These are phyloP conservation scores for Aramus guarauna DNA, from an alignment of 2,113 vertebrate genomes.

Conservation along the genomic window DNA sequence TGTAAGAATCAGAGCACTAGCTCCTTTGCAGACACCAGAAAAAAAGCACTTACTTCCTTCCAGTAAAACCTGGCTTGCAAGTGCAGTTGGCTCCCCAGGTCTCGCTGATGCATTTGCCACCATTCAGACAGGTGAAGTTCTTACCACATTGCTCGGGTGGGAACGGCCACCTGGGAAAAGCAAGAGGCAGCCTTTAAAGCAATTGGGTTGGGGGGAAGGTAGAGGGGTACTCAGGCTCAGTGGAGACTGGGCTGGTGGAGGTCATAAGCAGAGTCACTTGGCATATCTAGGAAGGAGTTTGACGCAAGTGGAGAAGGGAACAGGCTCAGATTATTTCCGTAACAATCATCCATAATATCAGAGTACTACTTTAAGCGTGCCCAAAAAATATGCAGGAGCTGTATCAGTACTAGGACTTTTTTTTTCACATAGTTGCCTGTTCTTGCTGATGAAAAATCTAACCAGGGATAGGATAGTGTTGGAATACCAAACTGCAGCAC, in stretches of 20 bases:
- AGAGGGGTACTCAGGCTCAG: neutral
- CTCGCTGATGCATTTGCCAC: constrained; percentile 76
- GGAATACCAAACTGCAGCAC: neutral
- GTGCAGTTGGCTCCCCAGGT: constrained; percentile 86
- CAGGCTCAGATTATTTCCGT: neutral
- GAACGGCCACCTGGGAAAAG: constrained; percentile 76
- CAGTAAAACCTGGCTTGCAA: constrained; percentile 82
- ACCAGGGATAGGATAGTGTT: neutral
- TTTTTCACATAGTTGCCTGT: neutral
- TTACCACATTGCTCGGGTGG: constrained; percentile 78
- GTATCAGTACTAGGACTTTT: neutral
- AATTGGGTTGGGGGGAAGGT: neutral
- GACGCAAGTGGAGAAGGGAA: neutral
- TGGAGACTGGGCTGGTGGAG: fast-evolving
- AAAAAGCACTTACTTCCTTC: constrained; percentile 75
- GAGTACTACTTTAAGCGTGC: neutral
- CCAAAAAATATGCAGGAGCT: neutral
- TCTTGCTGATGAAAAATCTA: neutral
- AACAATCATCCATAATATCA: neutral
- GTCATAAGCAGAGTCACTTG: neutral
- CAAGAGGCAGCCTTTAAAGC: neutral
- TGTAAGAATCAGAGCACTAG: fast-evolving
- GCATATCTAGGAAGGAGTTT: neutral
- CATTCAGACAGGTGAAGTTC: constrained; percentile 79
- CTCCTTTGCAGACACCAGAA: neutral